A percentile compares a stretch with the other conserved stretches of the same genome.
Conservation (phyloP, 2,888 invertebrate genomes). For the Cheilosia scutellata region DNA sequence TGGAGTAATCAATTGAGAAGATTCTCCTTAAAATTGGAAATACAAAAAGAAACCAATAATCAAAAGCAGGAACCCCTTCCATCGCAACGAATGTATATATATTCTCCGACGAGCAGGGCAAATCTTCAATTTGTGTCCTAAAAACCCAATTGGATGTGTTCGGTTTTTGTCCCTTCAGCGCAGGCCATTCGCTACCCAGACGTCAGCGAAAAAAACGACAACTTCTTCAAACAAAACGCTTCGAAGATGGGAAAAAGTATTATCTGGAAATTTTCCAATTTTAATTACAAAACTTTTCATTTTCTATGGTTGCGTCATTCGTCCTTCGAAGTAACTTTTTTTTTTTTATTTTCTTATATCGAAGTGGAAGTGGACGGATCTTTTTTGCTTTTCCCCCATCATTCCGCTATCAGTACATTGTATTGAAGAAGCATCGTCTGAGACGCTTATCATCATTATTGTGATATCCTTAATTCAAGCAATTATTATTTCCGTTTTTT, state of each 20-base stretch:
- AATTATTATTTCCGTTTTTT: constrained; percentile 18
- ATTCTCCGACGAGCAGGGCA: constrained; percentile 25
- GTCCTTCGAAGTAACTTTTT: constrained; percentile 20
- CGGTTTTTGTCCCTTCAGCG: neutral
- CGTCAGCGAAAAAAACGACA: constrained; percentile 35
- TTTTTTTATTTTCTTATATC: constrained; percentile 47
- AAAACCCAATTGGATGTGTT: constrained; percentile 18
- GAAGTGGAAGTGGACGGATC: constrained; percentile 24
- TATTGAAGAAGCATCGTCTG: constrained; percentile 25
- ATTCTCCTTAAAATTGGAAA: constrained; percentile 55
- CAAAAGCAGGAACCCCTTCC: constrained; percentile 29
- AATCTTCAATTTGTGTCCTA: constrained; percentile 30
- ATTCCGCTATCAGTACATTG: constrained; percentile 22
- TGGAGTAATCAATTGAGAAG: constrained; percentile 57
- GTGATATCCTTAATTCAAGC: constrained; percentile 23
- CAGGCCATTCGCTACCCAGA: constrained; percentile 9
- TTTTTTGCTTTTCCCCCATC: neutral
- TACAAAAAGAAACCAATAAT: constrained; percentile 56
- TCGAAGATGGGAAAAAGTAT: constrained; percentile 65
- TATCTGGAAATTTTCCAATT: constrained; percentile 80
- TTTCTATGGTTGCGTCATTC: constrained; percentile 78
- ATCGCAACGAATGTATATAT: neutral
- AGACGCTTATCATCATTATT: constrained; percentile 23
- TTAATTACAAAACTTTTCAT: constrained; percentile 83
- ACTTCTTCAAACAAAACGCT: constrained; percentile 59